These are phyloP conservation scores for Callimorpha dominula DNA, from an alignment of 2,888 invertebrate genomes.

Conservation along the genomic window DNA sequence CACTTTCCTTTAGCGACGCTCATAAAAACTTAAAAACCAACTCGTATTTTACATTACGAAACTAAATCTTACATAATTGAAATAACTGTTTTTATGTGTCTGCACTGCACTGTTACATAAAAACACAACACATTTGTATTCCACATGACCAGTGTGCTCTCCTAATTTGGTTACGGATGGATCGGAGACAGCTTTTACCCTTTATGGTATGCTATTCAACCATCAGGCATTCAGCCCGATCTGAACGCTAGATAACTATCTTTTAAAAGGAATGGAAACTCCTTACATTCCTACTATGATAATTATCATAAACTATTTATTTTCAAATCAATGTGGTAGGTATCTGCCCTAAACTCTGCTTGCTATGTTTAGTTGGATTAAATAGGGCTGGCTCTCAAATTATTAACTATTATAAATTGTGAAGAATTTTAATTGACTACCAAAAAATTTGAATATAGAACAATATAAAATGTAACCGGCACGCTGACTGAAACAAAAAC, in stretches of 20 bases:
- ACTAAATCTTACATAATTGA: slow-evolving; percentile 46
- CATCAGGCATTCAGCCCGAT: slow-evolving; percentile 25
- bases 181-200: slow-evolving; percentile 39
- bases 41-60: slow-evolving; percentile 39
- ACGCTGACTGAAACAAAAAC: background rate
- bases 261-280: slow-evolving; percentile 36
- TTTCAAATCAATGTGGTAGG: slow-evolving; percentile 3
- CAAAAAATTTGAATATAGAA: background rate
- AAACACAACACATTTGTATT: slow-evolving; percentile 59
- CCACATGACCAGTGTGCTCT: slow-evolving; percentile 52
- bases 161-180: slow-evolving; percentile 65
- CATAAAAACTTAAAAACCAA: slow-evolving; percentile 34
- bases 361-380: background rate
- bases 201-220: slow-evolving; percentile 40
- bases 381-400: background rate
- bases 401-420: background rate
- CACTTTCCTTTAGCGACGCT: slow-evolving; percentile 41
- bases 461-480: background rate
- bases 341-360: background rate
- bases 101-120: slow-evolving; percentile 52
- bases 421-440: background rate
- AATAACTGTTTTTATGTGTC: slow-evolving; percentile 42
- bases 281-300: slow-evolving; percentile 17
- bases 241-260: slow-evolving; percentile 41
- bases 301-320: background rate